These are phyloP conservation scores for Esperia sulphurella DNA, from an alignment of 2,888 invertebrate genomes.

Conservation along the genomic window DNA sequence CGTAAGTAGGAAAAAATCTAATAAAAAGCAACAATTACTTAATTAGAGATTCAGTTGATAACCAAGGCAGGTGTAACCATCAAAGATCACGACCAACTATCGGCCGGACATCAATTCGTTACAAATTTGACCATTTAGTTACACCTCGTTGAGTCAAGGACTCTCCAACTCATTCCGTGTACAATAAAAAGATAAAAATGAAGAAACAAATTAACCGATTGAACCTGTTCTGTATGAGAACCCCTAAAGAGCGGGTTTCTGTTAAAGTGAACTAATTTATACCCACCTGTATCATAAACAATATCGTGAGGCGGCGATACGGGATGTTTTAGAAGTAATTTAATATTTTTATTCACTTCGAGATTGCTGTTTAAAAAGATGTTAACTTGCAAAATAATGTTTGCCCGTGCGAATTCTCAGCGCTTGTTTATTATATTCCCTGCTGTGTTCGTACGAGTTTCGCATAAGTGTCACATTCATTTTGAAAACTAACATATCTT, in stretches of 20 bases:
- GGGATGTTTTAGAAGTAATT: conserved; percentile 45
- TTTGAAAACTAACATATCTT: conserved; percentile 17
- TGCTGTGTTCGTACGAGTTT: conserved; percentile 35
- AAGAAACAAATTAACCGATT: conserved; percentile 72
- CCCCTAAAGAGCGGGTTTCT: conserved; percentile 71
- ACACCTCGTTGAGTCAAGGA: conserved; percentile 78
- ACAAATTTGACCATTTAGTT: conserved; percentile 74
- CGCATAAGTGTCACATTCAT: conserved; percentile 27
- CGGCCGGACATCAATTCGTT: conserved; percentile 74
- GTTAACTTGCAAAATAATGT: conserved; percentile 47
- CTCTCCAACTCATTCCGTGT: conserved; percentile 63
- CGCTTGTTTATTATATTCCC: conserved; percentile 39
- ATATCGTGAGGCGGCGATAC: conserved; percentile 44
- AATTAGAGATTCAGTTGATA: conserved; percentile 63
- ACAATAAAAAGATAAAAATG: conserved; percentile 60
- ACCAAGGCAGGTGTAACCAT: conserved; percentile 63
- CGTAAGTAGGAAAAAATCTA: conserved; percentile 22
- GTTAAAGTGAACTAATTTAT: conserved; percentile 76
- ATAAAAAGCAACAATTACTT: conserved; percentile 60
- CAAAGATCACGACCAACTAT: conserved; percentile 50
- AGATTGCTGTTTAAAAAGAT: conserved; percentile 38
- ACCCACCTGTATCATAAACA: conserved; percentile 70
- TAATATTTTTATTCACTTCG: conserved; percentile 42
- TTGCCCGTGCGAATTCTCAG: conserved; percentile 37
- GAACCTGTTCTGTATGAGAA: conserved; percentile 64